Evolutionary conservation across 2,113 vertebrate genomes (phyloP).

Genomic region (Leucoraja erinaceus): DNA sequence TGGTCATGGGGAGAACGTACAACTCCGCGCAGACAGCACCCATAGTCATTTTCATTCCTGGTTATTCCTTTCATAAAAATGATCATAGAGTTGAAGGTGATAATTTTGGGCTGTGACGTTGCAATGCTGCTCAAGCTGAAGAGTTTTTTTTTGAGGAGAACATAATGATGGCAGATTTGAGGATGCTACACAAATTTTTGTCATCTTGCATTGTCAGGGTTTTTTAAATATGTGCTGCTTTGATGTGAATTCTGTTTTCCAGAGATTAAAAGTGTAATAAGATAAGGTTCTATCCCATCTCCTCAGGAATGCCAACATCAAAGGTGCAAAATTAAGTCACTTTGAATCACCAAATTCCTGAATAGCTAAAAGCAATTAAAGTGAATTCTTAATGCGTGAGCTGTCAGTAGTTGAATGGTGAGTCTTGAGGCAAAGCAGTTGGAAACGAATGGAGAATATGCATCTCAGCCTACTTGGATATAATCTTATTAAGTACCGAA

Average conservation of each 20-base stretch:
- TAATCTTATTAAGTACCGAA: slow-evolving; percentile 19
- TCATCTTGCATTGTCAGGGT: not conserved
- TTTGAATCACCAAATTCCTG: not conserved
- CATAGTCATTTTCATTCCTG: too few relatives aligned
- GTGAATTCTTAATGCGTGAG: slow-evolving; percentile 1
- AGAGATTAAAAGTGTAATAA: not conserved
- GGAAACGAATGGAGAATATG: not conserved
- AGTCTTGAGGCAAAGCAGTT: not conserved
- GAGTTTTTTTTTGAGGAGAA: too few relatives aligned
- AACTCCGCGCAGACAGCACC: too few relatives aligned
- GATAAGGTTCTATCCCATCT: not conserved
- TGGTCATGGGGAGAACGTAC: too few relatives aligned
- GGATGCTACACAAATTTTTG: not conserved
- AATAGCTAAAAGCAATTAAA: slow-evolving; percentile 11
- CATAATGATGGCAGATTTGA: not conserved
- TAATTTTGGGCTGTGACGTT: too few relatives aligned
- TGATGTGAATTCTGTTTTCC: not conserved
- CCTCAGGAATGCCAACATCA: not conserved
- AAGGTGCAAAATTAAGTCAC: slow-evolving; percentile 9
- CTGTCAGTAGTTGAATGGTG: not conserved
- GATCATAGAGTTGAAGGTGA: too few relatives aligned
- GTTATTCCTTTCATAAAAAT: too few relatives aligned
- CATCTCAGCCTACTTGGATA: not conserved
- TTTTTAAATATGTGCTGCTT: not conserved
- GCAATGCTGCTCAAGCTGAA: too few relatives aligned